Conservation (phyloP, 1,140 invertebrate species). For the Cylas formicarius region DNA sequence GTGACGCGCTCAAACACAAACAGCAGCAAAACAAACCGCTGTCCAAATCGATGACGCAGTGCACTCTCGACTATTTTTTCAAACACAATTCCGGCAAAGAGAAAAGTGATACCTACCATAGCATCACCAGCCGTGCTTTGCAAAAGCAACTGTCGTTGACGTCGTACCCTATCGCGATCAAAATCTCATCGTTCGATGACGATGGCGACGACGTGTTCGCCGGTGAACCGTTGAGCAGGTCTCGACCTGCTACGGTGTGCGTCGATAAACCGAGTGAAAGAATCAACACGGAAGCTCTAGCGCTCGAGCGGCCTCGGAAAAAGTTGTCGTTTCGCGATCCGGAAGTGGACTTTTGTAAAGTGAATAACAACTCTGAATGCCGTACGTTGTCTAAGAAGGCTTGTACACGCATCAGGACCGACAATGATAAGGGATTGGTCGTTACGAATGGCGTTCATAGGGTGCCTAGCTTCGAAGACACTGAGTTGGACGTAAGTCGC, state of each 20-base stretch:
- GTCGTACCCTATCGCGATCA: slow-evolving; percentile 36
- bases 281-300: slow-evolving; percentile 41
- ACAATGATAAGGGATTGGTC: slow-evolving; percentile 18
- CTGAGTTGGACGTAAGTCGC: slow-evolving; percentile 37
- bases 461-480: slow-evolving; percentile 31
- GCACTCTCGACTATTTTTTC: slow-evolving; percentile 38
- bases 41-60: slow-evolving; percentile 31
- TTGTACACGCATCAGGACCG: slow-evolving; percentile 3
- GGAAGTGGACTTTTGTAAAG: slow-evolving; percentile 52
- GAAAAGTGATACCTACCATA: slow-evolving; percentile 9
- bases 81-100: slow-evolving; percentile 30
- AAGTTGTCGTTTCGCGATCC: slow-evolving; percentile 81
- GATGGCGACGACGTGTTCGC: slow-evolving; percentile 24
- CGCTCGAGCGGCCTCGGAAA: slow-evolving; percentile 63
- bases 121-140: slow-evolving; percentile 18
- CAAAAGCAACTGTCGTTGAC: slow-evolving; percentile 39
- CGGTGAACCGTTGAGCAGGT: slow-evolving; percentile 39
- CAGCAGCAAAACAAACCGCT: slow-evolving; percentile 21
- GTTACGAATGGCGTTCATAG: slow-evolving; percentile 19
- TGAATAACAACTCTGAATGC: slow-evolving; percentile 9
- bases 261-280: slow-evolving; percentile 39
- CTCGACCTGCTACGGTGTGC: slow-evolving; percentile 42
- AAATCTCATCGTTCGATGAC: slow-evolving; percentile 31
- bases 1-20: slow-evolving; percentile 28
- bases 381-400: slow-evolving; percentile 10